Conservation (phyloP, 2,797 vertebrate genomes). For the Pogoniulus pusillus region DNA sequence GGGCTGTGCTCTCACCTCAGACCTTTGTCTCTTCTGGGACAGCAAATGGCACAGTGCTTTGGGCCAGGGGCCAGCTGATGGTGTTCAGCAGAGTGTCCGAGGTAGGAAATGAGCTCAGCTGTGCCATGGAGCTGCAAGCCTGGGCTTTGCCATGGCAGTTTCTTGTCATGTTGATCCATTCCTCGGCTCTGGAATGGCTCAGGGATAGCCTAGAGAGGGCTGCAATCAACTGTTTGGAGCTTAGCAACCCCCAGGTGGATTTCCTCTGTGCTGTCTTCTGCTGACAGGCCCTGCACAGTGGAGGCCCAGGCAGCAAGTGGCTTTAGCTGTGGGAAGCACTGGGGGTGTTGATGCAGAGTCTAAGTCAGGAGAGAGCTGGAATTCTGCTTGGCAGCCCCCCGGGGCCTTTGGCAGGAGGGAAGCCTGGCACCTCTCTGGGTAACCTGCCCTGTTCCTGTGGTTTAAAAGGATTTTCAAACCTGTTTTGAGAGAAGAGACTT, state of each 20-base stretch:
- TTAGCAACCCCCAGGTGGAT: background rate
- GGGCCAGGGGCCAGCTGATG: background rate
- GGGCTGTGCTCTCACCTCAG: too few relatives aligned
- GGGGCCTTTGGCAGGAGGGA: background rate
- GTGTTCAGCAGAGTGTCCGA: background rate
- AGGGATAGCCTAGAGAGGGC: accelerated
- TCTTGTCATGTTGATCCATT: accelerated
- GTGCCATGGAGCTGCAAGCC: background rate
- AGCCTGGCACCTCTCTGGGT: background rate
- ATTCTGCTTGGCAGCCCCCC: background rate
- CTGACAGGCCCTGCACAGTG: background rate
- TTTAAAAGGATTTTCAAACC: background rate
- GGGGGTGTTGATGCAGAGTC: background rate
- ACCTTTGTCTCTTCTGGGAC: background rate
- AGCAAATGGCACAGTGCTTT: background rate
- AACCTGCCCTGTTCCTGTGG: background rate
- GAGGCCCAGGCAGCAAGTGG: background rate
- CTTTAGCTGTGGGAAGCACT: background rate
- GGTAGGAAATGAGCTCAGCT: background rate
- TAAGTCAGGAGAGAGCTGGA: background rate
- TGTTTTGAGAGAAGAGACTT: background rate
- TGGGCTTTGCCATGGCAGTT: background rate
- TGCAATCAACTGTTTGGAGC: accelerated
- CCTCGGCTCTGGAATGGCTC: accelerated
- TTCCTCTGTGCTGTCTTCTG: background rate